Base-by-base conservation (phyloP, 2,888 invertebrate genomes). In the Patella depressa region DNA sequence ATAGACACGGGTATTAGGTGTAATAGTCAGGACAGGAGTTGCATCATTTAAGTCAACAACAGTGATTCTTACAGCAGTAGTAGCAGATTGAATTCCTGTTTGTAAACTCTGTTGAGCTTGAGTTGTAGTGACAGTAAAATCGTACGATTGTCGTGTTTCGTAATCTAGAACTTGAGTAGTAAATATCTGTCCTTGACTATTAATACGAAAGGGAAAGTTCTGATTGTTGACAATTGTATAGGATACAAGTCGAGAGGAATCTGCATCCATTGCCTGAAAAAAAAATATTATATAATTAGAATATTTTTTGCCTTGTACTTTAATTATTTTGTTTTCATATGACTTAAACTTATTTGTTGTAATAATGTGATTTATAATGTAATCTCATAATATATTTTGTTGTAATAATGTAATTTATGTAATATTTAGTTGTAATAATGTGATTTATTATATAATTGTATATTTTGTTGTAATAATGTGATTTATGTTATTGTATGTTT, bases 21-120 rank as follows among this genome's bases (percentile, higher is more conserved):
- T 53, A 29, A 83, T 76, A 2, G 72, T 73, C 45, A 89, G 80
- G 12, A 75, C 76, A 9, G 90, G 90, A 0, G 85, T 70, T 72
- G 85, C 85, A 78, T 89, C 89, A 81, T 90, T 90, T 19, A 82
- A 80, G 79, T 90, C 87, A 81, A 86, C 57, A 11, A 90, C 88
- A 72, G 82, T 83, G 59, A 90, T 84, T 34, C 81, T 80, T 29
- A 90, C 84, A 15, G 84, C 83, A 12, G 87, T 87, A 5, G 83
- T 81, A 19, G 86, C 76, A n/a, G 84, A 84, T 3, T 82, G 78
- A 9, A 82, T 74, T 53, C 78, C 78, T 0, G 81, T 65, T 11
- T 19, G 19, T 9, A 74, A 72, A 17, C 55, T 77, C 59, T 82
- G 85, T 59, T 76, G 76, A 4, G 87, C 88, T 79, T 89, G 88